Conservation (phyloP, 2,113 vertebrate genomes). For the Ranitomeya imitator region DNA sequence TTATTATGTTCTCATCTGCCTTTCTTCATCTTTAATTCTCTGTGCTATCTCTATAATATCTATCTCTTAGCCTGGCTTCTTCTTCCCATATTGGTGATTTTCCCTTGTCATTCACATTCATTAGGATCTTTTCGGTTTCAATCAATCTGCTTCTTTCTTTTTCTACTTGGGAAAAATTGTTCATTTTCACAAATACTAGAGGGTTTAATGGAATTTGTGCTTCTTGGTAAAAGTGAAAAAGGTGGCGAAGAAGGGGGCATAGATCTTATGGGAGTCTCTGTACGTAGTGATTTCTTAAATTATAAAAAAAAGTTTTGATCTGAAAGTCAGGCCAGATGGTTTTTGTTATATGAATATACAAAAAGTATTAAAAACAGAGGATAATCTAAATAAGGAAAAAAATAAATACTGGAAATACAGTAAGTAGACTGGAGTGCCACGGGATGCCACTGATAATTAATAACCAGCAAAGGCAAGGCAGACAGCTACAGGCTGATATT, state of each 20-base stretch:
- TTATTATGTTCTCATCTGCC: background rate
- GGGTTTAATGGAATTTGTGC: background rate
- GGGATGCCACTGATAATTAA: too few species aligned
- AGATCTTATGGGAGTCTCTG: background rate
- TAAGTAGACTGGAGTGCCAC: too few species aligned
- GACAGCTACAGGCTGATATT: too few species aligned
- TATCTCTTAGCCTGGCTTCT: background rate
- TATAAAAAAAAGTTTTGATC: background rate
- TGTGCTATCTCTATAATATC: background rate
- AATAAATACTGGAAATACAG: background rate
- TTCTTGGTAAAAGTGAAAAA: background rate
- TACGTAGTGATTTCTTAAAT: background rate
- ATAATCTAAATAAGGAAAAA: background rate
- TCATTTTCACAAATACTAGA: background rate
- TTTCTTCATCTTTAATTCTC: background rate
- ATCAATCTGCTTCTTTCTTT: background rate
- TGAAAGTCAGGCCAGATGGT: background rate
- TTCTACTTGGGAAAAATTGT: background rate
- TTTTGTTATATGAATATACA: background rate
- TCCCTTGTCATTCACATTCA: slow-evolving; percentile 13
- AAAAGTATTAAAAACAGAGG: background rate
- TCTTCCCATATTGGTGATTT: background rate
- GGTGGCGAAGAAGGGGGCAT: too few species aligned
- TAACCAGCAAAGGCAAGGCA: too few species aligned
- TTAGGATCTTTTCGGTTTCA: background rate